Conservation (phyloP, 2,888 invertebrate species). For the Hedychridium roseum region DNA sequence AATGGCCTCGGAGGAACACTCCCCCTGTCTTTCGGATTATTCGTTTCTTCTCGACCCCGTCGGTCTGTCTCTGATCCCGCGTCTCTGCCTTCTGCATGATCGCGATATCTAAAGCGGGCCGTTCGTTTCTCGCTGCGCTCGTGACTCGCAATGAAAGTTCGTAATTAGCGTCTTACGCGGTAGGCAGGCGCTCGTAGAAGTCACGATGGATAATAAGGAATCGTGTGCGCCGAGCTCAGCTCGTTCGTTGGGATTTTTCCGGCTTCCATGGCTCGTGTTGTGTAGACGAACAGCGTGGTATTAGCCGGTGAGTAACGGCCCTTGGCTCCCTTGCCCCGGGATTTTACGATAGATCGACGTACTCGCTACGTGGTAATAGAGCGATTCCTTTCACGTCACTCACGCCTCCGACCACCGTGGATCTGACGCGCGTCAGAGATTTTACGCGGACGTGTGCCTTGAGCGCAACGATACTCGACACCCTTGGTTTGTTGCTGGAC, state of each 20-base stretch:
- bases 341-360: constrained; percentile 29
- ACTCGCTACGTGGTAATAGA: constrained; percentile 26
- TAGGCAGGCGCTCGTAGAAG: constrained; percentile 26
- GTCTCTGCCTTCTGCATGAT: no score
- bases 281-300: constrained; percentile 21
- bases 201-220: constrained; percentile 39
- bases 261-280: background rate
- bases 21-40: no score
- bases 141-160: constrained; percentile 46
- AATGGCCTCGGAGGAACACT: no score
- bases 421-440: no score
- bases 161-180: constrained; percentile 43
- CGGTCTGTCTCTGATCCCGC: no score
- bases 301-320: constrained; percentile 31
- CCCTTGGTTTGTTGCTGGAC: no score
- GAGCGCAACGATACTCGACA: no score
- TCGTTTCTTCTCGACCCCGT: no score
- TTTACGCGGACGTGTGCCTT: no score
- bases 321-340: constrained; percentile 7
- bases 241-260: constrained; percentile 28
- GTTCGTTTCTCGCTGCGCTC: no score
- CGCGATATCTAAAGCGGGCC: no score
- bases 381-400: constrained; percentile 25
- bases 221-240: constrained; percentile 14
- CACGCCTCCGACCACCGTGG: constrained; percentile 20